Percentiles rank a stretch among this genome's conserved stretches.
These are phyloP conservation scores for Bradypodion ventrale DNA, from an alignment of 2,797 vertebrate species.

Conservation along the genomic window DNA sequence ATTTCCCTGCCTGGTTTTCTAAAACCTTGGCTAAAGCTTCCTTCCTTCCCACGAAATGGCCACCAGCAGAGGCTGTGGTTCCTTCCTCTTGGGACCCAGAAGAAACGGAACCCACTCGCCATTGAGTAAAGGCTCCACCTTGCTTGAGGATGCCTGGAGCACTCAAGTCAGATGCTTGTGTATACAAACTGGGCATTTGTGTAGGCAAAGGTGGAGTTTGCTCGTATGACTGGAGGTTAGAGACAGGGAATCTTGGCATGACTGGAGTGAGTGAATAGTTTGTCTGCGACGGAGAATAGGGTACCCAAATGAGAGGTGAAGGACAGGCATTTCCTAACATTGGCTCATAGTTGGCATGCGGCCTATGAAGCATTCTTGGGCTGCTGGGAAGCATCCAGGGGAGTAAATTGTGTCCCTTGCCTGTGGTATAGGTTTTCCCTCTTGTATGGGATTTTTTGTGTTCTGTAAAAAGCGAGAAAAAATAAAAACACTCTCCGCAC, in stretches of 20 bases:
- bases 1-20: not conserved
- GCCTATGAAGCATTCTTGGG: not conserved
- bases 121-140: not conserved
- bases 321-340: not conserved
- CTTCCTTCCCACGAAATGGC: not conserved
- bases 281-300: not conserved
- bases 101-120: not conserved
- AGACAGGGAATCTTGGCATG: too few relatives aligned
- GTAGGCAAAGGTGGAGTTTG: too few relatives aligned
- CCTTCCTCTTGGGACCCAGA: not conserved
- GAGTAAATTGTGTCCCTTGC: not conserved
- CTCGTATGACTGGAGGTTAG: too few relatives aligned
- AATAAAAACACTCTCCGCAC: not conserved
- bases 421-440: not conserved
- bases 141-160: accelerated
- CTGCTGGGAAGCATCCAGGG: not conserved
- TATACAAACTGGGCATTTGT: not conserved
- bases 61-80: not conserved
- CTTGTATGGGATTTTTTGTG: not conserved
- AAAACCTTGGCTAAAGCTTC: not conserved
- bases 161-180: too few relatives aligned
- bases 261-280: not conserved
- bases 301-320: not conserved
- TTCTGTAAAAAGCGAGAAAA: not conserved
- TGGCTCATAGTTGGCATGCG: not conserved